Evolutionary conservation across 2,888 invertebrate species (phyloP).

Genomic region (Electrophaes corylata): DNA sequence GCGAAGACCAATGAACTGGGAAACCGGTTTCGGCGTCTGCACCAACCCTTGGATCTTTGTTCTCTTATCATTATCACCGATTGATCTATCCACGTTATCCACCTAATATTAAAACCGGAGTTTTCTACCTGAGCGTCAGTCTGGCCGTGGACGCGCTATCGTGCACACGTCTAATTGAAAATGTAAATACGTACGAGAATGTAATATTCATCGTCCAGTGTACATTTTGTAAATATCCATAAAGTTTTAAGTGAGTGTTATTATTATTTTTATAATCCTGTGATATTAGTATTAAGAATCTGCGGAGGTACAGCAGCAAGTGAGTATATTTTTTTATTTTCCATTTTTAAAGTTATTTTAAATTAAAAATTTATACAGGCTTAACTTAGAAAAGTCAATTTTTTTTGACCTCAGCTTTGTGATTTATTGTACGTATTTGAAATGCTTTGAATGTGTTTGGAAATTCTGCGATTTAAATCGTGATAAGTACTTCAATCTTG

Average conservation of each 20-base stretch:
- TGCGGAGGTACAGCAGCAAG: conserved; percentile 58
- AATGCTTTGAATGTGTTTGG: conserved; percentile 1
- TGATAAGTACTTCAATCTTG: not conserved
- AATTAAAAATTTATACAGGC: too few species aligned
- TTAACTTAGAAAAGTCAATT: too few species aligned
- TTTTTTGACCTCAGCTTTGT: too few species aligned
- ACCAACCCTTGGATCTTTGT: conserved; percentile 41
- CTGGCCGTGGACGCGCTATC: conserved; percentile 48
- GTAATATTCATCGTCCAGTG: conserved; percentile 52
- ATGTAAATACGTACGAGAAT: conserved; percentile 55
- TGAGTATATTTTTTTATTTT: conserved; percentile 58
- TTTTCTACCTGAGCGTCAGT: conserved; percentile 61
- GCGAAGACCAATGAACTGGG: conserved; percentile 27
- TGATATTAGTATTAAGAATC: conserved; percentile 77
- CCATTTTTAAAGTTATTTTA: conserved; percentile 27
- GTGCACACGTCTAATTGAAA: conserved; percentile 54
- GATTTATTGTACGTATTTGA: not conserved
- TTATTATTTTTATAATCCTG: conserved; percentile 66
- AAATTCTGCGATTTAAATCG: conserved; percentile 2
- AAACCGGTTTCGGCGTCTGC: conserved; percentile 23
- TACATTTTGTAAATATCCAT: conserved; percentile 54
- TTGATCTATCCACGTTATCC: conserved; percentile 72
- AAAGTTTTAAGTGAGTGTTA: conserved; percentile 52
- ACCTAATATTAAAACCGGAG: conserved; percentile 55
- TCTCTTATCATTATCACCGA: conserved; percentile 67